Conservation (phyloP, 1,140 invertebrate genomes). For the Zaprionus kolodkinae region DNA sequence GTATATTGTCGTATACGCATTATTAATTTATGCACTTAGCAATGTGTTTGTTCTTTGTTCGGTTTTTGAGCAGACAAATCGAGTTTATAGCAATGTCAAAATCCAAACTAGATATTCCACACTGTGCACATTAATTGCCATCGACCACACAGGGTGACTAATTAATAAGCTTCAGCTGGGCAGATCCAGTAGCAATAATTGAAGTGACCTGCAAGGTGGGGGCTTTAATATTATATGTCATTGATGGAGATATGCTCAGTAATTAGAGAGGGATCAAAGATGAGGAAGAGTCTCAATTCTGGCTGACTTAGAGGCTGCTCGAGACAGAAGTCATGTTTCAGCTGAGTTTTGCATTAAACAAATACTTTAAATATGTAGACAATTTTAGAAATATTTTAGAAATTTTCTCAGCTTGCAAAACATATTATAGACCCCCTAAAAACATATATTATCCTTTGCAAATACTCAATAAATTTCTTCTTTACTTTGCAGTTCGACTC, state of each 20-base stretch:
- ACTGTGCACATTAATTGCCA: conserved; percentile 58
- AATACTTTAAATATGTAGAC: too few species aligned
- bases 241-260: too few species aligned
- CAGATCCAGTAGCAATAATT: neutral
- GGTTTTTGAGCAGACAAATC: conserved; percentile 44
- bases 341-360: too few species aligned
- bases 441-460: neutral
- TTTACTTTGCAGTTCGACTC: neutral
- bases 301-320: too few species aligned
- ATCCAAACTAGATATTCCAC: neutral
- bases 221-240: neutral
- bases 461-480: neutral
- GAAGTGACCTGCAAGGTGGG: neutral
- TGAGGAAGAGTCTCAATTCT: too few species aligned
- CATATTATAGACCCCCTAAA: neutral
- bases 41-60: conserved; percentile 49
- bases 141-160: conserved; percentile 55
- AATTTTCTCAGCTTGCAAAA: neutral
- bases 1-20: conserved; percentile 32
- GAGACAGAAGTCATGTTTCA: too few species aligned
- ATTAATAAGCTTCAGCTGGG: conserved; percentile 23
- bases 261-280: too few species aligned
- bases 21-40: conserved; percentile 75
- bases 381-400: neutral
- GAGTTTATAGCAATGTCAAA: conserved; percentile 26